These are phyloP conservation scores for Pediacus dermestoides DNA, from an alignment of 2,888 invertebrate species.

Conservation along the genomic window DNA sequence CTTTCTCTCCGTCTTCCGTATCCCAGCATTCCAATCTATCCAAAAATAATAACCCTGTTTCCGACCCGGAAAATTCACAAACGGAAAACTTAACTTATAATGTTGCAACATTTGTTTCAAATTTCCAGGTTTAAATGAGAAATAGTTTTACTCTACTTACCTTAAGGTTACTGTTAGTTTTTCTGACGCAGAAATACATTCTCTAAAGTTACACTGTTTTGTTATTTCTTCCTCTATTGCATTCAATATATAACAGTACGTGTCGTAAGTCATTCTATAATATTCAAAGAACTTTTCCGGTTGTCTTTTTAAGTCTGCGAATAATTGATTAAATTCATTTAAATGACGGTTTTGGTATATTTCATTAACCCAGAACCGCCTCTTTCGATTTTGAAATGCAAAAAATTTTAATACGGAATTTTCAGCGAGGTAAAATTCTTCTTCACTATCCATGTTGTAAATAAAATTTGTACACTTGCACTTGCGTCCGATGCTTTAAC, in stretches of 20 bases:
- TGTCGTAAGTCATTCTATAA: conserved; percentile 15
- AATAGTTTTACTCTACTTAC: conserved; percentile 11
- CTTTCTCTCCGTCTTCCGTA: conserved; percentile 9
- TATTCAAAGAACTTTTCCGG: too few species aligned
- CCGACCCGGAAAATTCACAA: background rate
- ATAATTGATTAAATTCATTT: too few species aligned
- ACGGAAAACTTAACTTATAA: conserved; percentile 4
- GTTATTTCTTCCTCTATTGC: conserved; percentile 12
- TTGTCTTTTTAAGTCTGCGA: too few species aligned
- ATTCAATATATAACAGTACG: conserved; percentile 10
- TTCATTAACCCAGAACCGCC: too few species aligned
- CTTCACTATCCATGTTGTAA: too few species aligned
- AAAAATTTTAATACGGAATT: too few species aligned
- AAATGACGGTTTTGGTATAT: too few species aligned
- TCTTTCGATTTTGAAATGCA: too few species aligned
- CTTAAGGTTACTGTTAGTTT: conserved; percentile 13
- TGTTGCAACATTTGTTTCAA: conserved; percentile 10
- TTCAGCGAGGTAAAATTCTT: too few species aligned
- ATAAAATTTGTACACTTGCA: too few species aligned
- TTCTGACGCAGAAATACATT: conserved; percentile 13
- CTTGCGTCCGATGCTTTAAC: too few species aligned
- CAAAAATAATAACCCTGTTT: conserved; percentile 8
- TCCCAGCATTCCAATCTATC: conserved; percentile 9
- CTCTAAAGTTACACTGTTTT: conserved; percentile 11
- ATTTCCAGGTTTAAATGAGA: conserved; percentile 6